Evolutionary conservation across 2,888 invertebrate species (phyloP).

Genomic region (Machimus rusticus): DNA sequence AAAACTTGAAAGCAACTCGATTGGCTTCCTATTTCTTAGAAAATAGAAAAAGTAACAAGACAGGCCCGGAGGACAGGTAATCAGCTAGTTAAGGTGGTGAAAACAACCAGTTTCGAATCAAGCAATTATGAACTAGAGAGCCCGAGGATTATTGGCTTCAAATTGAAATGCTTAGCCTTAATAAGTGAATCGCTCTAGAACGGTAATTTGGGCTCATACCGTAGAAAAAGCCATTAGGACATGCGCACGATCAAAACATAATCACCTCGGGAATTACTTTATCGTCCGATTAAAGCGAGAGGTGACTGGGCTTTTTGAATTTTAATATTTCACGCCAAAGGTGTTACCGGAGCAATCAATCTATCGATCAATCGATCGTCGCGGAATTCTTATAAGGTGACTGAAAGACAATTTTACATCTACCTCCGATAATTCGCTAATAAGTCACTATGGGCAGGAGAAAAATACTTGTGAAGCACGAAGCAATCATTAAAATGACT

Average conservation of each 20-base stretch:
- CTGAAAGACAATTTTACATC: neutral
- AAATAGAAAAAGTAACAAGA: neutral
- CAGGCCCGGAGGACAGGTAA: neutral
- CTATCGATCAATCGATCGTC: neutral
- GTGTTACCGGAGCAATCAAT: neutral
- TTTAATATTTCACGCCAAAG: neutral
- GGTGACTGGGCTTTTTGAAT: neutral
- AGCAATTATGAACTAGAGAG: neutral
- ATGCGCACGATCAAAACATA: neutral
- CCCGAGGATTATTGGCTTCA: neutral
- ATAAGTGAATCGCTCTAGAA: neutral
- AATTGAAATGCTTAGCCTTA: neutral
- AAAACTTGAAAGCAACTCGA: neutral
- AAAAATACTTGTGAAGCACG: neutral
- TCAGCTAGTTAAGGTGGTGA: neutral
- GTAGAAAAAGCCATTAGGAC: neutral
- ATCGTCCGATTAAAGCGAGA: neutral
- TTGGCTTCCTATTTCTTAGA: neutral
- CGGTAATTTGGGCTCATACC: neutral
- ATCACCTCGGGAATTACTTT: neutral
- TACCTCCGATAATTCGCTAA: neutral
- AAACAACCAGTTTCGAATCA: neutral
- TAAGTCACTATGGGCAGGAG: neutral
- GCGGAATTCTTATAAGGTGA: neutral
- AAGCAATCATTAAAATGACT: constrained; percentile 14